Evolutionary conservation across 2,113 vertebrate species (phyloP).

Genomic region (Paradoxurus hermaphroditus): DNA sequence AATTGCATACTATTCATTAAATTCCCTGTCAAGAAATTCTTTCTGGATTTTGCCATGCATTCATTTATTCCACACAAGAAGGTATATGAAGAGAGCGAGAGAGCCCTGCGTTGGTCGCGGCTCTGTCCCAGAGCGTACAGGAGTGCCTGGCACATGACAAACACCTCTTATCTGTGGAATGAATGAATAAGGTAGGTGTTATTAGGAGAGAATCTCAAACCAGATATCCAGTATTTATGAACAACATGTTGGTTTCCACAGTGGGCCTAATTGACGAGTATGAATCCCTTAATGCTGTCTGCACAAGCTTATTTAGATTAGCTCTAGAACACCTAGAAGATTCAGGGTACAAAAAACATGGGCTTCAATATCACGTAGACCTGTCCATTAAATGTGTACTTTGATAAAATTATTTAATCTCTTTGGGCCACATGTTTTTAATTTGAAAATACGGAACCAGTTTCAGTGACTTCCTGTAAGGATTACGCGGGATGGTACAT

Average conservation of each 20-base stretch:
- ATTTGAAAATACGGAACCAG: not conserved
- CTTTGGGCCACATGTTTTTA: not conserved
- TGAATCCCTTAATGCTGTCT: not conserved
- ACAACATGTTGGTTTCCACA: not conserved
- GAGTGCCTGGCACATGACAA: not conserved
- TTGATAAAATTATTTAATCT: not conserved
- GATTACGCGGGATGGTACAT: not conserved
- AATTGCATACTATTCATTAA: not conserved
- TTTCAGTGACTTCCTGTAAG: not conserved
- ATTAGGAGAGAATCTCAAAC: not conserved
- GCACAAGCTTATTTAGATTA: not conserved
- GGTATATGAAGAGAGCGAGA: accelerated
- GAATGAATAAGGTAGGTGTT: not conserved
- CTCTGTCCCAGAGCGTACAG: not conserved
- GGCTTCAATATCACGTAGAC: not conserved
- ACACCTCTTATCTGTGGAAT: not conserved
- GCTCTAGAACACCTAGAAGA: too few species aligned
- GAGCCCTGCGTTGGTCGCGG: not conserved
- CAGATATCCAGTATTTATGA: not conserved
- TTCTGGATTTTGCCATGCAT: not conserved
- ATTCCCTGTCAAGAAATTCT: not conserved
- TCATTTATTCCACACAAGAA: not conserved
- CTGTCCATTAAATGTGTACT: not conserved
- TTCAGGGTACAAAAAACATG: not conserved
- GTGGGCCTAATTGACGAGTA: accelerated